phyloP scores from a whole-genome alignment of 2,797 vertebrate species.

The Stomatorhinus walkeri region DNA sequence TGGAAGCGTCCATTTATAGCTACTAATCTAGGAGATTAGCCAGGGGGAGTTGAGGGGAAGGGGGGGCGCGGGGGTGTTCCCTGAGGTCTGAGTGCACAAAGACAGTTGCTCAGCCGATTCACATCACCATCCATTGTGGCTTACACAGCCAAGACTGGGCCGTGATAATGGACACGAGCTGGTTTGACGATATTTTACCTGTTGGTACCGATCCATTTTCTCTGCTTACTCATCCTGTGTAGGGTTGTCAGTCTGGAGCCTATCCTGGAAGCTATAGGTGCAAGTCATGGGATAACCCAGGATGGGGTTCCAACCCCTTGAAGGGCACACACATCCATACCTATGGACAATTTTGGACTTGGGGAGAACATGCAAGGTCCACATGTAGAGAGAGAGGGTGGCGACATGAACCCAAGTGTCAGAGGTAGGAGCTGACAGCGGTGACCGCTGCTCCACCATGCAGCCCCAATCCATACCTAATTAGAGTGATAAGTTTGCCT shows the following conservation, averaged over 20 bases:
- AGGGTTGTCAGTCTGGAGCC: not conserved
- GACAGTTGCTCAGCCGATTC: not conserved
- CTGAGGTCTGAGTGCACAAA: not conserved
- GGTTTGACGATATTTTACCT: not conserved
- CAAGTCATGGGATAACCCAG: not conserved
- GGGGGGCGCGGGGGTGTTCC: not conserved
- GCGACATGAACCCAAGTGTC: not conserved
- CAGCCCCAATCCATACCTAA: not conserved
- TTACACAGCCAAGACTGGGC: not conserved
- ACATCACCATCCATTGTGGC: not conserved
- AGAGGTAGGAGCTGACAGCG: not conserved
- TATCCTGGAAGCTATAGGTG: not conserved
- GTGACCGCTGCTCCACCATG: not conserved
- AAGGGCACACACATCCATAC: not conserved
- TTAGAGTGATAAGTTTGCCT: not conserved
- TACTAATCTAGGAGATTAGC: constrained; percentile 23
- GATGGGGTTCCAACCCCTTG: not conserved
- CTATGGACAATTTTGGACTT: not conserved
- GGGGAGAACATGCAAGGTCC: not conserved
- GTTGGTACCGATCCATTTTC: not conserved
- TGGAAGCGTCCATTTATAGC: constrained; percentile 15
- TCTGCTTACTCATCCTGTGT: not conserved
- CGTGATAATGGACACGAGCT: not conserved
- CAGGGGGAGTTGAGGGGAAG: not conserved
- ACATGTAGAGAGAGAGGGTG: not conserved